Evolutionary conservation across 1,140 invertebrate genomes (phyloP), one percentile per base, ranked within the genome.

Genomic region (Vollenhovia emeryi): DNA sequence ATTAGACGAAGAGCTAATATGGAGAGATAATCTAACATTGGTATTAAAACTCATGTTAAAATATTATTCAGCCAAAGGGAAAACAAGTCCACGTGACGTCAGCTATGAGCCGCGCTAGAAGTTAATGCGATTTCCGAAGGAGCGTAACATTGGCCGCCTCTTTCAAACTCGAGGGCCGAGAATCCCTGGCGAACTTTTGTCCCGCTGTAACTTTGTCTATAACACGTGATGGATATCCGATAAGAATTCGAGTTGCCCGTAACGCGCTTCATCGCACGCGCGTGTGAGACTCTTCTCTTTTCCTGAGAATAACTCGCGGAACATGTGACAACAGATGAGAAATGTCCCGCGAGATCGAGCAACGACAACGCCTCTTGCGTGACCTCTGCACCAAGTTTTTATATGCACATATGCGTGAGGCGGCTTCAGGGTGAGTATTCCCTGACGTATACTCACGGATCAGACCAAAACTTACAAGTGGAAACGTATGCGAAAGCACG

Each of bases 171-270:
- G 18, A 13, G 3, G 6, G 30, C 45, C 43, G 40, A 27, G 11
- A 71, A 57, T 66, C 7, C 36, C 3, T 11, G 50, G 36, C 18
- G n/a, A 80, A 80, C 78, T 82, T 82, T 82, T 27, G 64, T 82
- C 11, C 18, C 50, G 8, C 13, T 36, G 52, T 82, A 82, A 82
- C 78, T 82, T 82, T 11, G 62, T 68, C 66, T 27, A 55, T 43
- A 52, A 82, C 64, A 36, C 21, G 40, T 73, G 78, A 82, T 71
- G 50, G 78, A 82, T 82, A 82, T 73, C 66, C 78, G 68, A 82
- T 82, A 57, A 59, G 36, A 71, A 71, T 82, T 82, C 40, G 36
- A 24, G 50, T 8, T 27, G 27, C 24, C 21, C 30, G 2, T 66
- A 50, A 80, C 2, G 36, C 27, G 36, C 36, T 24, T 71, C n/a